Evolutionary conservation across 2,113 vertebrate genomes (phyloP).

Genomic region (Amblyornis subalaris): DNA sequence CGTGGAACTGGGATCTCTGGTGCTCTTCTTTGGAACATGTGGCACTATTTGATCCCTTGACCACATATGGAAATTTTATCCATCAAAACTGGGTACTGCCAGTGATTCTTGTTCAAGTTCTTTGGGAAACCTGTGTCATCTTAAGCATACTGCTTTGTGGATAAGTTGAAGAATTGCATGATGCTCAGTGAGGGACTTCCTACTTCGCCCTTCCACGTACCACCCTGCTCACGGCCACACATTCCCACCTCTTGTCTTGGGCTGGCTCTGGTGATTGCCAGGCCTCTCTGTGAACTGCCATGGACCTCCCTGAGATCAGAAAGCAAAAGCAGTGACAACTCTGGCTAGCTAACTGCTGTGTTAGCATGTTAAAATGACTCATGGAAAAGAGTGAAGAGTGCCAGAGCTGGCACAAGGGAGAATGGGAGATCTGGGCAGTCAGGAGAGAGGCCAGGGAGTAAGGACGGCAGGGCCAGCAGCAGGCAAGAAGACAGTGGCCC

Average conservation of each 20-base stretch:
- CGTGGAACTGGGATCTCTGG: not conserved
- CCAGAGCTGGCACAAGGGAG: not conserved
- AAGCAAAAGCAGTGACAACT: not conserved
- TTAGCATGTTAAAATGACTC: not conserved
- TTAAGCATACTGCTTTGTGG: rapidly evolving
- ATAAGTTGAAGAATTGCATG: not conserved
- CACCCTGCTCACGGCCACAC: not conserved
- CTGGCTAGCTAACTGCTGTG: not conserved
- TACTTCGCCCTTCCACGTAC: not conserved
- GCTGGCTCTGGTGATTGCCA: not conserved
- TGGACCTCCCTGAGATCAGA: not conserved
- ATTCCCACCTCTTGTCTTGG: not conserved
- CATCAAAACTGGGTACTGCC: not conserved
- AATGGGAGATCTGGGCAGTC: not conserved
- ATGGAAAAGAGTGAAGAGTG: not conserved
- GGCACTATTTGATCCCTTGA: not conserved
- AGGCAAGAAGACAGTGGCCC: rapidly evolving
- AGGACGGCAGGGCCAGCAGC: not conserved
- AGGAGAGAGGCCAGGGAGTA: not conserved
- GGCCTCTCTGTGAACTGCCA: not conserved
- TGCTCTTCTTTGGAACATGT: not conserved
- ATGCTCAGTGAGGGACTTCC: not conserved
- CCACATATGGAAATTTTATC: not conserved
- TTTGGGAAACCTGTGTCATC: not conserved
- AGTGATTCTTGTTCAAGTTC: not conserved